Conservation (phyloP, 2,797 vertebrate genomes). For the Sebastes nivosus region DNA sequence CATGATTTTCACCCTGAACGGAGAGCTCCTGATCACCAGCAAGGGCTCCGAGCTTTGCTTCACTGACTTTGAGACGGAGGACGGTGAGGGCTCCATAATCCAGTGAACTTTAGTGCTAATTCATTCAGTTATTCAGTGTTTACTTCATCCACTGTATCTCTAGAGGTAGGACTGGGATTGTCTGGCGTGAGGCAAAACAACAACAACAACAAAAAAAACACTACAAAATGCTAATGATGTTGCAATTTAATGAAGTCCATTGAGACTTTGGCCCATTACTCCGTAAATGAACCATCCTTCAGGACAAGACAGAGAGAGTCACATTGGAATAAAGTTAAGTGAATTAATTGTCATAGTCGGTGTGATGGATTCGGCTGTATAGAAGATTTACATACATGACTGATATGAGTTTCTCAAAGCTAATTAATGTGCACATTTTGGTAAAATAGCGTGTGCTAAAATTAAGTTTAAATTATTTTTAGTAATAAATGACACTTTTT, state of each 20-base stretch:
- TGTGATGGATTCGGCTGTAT: not conserved
- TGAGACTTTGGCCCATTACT: conserved; percentile 8
- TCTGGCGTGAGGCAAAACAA: conserved; percentile 7
- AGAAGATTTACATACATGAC: not conserved
- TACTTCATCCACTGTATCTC: conserved; percentile 5
- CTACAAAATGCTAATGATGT: conserved; percentile 5
- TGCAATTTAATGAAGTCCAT: conserved; percentile 26
- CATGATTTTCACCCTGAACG: conserved; percentile 98
- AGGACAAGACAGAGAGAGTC: not conserved
- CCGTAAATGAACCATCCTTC: conserved; percentile 27
- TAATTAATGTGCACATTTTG: not conserved
- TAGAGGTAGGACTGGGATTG: conserved; percentile 4
- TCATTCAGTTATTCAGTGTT: conserved; percentile 26
- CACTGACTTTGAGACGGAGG: conserved; percentile 92
- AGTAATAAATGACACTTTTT: not conserved
- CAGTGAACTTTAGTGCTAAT: not conserved
- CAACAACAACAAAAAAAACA: not conserved
- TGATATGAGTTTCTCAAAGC: not conserved
- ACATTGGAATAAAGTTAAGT: not conserved
- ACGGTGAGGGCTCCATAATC: conserved; percentile 85
- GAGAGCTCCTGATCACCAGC: conserved; percentile 95
- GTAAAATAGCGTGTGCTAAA: too few species aligned
- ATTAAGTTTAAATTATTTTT: not conserved
- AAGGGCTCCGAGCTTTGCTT: conserved; percentile 98
- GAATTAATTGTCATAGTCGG: not conserved